Conservation (phyloP, 2,888 invertebrate species). For the Clitarchus hookeri region DNA sequence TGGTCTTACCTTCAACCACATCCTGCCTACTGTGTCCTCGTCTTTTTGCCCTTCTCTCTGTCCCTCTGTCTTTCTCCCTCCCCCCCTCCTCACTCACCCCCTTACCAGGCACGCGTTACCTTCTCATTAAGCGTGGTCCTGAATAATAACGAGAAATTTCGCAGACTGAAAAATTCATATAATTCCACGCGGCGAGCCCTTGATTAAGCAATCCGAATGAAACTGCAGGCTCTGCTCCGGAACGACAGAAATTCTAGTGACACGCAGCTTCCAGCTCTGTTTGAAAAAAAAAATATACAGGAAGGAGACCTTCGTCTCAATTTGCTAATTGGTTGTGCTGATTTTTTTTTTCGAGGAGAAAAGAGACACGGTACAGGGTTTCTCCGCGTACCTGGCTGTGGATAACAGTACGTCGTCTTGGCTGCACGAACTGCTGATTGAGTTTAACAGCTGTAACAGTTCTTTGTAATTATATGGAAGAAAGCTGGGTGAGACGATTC, state of each 20-base stretch:
- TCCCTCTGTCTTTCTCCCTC: too few species aligned
- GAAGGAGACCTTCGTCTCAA: too few species aligned
- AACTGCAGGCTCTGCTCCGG: background rate
- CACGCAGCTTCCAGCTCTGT: background rate
- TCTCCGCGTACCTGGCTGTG: too few species aligned
- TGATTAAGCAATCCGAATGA: background rate
- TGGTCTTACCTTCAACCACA: background rate
- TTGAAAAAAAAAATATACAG: background rate
- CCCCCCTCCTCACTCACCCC: background rate
- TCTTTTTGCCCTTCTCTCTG: background rate
- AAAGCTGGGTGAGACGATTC: too few species aligned
- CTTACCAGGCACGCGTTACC: background rate
- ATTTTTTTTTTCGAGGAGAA: too few species aligned
- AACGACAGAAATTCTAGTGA: background rate
- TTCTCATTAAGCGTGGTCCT: background rate
- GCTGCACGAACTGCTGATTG: too few species aligned
- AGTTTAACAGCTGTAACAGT: too few species aligned
- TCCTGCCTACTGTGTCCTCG: background rate
- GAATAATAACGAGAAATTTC: constrained; percentile 14
- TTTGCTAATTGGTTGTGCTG: too few species aligned
- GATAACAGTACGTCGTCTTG: too few species aligned
- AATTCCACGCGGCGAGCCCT: background rate
- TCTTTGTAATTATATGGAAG: too few species aligned
- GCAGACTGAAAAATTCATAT: background rate
- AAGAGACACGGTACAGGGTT: too few species aligned